Evolutionary conservation across 2,888 invertebrate species (phyloP), one percentile per base, ranked within the genome.

Genomic region (Fabriciana adippe): DNA sequence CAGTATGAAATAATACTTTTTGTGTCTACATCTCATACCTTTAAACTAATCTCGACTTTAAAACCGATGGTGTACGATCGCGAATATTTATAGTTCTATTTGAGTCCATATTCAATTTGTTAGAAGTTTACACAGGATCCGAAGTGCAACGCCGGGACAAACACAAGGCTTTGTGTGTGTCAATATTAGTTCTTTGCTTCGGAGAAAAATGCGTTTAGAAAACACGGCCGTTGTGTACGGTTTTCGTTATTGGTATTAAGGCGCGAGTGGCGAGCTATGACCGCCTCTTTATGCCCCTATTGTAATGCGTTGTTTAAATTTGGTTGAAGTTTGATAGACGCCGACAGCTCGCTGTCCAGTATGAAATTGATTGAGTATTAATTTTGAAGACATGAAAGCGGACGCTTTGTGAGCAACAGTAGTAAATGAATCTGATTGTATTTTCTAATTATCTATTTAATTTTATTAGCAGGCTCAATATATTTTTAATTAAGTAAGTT

Each of bases 121-220:
- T 83, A 87, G 72, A 76, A 83, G 92, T 92, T 90, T 92, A 88
- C 90, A 88, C 83, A 92, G 92, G 92, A 92, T 82, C 81, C 87
- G 84, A 89, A 92, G 91, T 92, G 92, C 92, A 92, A 90, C 86
- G 87, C 83, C 81, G 88, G 78, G 84, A 81, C 88, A 92, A 92
- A 92, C 88, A 89, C 85, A 76, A 87, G 82, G 87, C 90, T 89
- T 92, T 92, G 90, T 92, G 87, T 85, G 85, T 81, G 89, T 85
- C 86, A 92, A 92, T 92, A 92, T 92, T 92, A 82, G 84, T 81
- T 83, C 81, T 87, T 84, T 83, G 82, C 84, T 92, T 91, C 92
- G 86, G 75, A 81, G 92, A 92, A 92, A 91, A 91, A 92, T 92
- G 89, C 90, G 89, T 89, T 89, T 87, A 81, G 84, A 85, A 85